These are phyloP conservation scores for Larimichthys crocea DNA, from an alignment of 2,113 vertebrate species.

Conservation along the genomic window DNA sequence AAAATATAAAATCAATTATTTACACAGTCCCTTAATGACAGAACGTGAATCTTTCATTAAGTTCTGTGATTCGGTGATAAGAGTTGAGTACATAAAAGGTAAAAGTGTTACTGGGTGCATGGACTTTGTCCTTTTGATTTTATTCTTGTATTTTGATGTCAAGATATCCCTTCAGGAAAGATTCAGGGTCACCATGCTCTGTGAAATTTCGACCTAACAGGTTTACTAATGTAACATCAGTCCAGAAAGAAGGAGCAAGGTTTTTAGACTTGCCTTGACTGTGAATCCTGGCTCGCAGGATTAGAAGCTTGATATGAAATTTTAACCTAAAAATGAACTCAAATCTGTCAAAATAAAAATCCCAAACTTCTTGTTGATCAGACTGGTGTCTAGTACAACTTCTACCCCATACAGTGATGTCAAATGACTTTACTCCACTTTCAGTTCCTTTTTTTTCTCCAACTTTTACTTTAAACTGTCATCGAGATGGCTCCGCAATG, in stretches of 20 bases:
- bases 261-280: background rate
- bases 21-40: background rate
- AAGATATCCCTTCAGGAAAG: constrained; percentile 38
- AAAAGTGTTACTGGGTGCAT: constrained; percentile 33
- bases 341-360: constrained; percentile 25
- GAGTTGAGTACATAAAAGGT: constrained; percentile 24
- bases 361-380: background rate
- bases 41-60: constrained; percentile 4
- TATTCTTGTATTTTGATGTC: constrained; percentile 60
- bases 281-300: background rate
- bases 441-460: background rate
- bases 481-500: constrained; percentile 17
- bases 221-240: background rate
- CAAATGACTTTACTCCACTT: constrained; percentile 20
- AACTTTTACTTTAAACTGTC: constrained; percentile 49
- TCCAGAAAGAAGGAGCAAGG: background rate
- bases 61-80: constrained; percentile 1
- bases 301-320: background rate
- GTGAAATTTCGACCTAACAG: constrained; percentile 34
- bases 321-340: constrained; percentile 17
- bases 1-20: background rate
- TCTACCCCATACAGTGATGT: constrained; percentile 6
- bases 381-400: background rate
- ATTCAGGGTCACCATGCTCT: constrained; percentile 38
- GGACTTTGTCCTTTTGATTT: constrained; percentile 40